Base-by-base conservation (phyloP, 2,113 vertebrate genomes). In the Hippocampus mohnikei region DNA sequence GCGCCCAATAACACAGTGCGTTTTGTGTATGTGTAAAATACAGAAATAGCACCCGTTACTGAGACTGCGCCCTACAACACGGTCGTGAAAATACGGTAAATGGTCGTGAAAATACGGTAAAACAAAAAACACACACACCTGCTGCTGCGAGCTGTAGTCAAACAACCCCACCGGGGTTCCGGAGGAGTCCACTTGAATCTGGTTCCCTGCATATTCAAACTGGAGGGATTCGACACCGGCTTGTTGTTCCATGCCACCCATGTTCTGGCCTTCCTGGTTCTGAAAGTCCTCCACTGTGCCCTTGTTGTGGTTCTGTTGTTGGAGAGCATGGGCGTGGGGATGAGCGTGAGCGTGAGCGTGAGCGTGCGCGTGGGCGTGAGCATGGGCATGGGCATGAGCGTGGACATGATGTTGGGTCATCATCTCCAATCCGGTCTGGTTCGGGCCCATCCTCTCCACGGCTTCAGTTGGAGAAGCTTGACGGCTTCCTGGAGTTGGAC, bases 111-210 rank as follows among this genome's bases (percentile, higher is more conserved):
- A n/a, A n/a, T n/a, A n/a, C n/a, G n/a, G n/a, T n/a, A 37, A 37
- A 6, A 37, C 5, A 37, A 6, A 37, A 5, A 33, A 0, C 33
- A 93, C 92, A 93, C 92, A 84, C 75, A 98, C 97, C 96, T 98
- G 96, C 90, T 98, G 97, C 86, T 98, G 96, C 73, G 97, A 95
- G 91, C 65, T 96, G 93, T 99, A 99, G 93, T 99, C 96, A 87
- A 99, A 99, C 83, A 99, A 92, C 81, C 96, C 95, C 29, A 99
- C 93, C 71, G 96, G 91, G 80, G 95, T 93, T 87, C 95, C 96
- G 4, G 96, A 95, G 73, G 96, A 98, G 89, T 99, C 96, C 93
- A 99, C 95, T 80, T 95, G 96, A 83, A 99, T 95, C 89, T 98
- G 97, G 90, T 94, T 98, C 64, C 96, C 95, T 76, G 95, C 94